These are phyloP conservation scores for Oreocharis arfaki DNA, from an alignment of 2,113 vertebrate genomes.

Conservation along the genomic window DNA sequence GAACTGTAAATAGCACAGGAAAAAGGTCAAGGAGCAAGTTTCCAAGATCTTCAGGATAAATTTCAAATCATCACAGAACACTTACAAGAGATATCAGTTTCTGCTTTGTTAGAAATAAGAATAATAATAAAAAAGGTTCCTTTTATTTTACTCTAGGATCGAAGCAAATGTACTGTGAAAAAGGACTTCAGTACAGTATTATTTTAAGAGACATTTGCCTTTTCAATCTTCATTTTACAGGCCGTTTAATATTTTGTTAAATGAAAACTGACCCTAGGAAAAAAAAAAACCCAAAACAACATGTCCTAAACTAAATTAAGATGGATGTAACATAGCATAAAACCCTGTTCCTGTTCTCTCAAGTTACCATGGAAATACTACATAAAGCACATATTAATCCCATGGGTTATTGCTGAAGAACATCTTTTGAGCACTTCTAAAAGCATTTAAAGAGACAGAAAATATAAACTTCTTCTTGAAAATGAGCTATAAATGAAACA, in stretches of 20 bases:
- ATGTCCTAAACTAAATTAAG: conserved; percentile 43
- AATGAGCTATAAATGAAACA: conserved; percentile 5
- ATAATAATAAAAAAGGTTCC: conserved; percentile 32
- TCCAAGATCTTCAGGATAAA: conserved; percentile 12
- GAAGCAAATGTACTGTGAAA: conserved; percentile 41
- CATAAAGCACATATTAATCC: not conserved
- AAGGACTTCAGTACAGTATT: not conserved
- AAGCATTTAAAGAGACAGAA: conserved; percentile 18
- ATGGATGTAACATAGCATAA: conserved; percentile 1
- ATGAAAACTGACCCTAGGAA: conserved; percentile 8
- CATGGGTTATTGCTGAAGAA: conserved; percentile 3
- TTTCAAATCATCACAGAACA: not conserved
- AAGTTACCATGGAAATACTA: conserved; percentile 52
- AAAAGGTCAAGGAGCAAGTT: not conserved
- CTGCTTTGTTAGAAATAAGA: conserved; percentile 13
- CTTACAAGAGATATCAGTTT: not conserved
- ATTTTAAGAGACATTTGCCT: not conserved
- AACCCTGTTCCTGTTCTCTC: conserved; percentile 6
- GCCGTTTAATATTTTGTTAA: conserved; percentile 18
- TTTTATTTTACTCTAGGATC: conserved; percentile 18
- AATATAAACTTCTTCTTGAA: not conserved
- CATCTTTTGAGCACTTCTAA: conserved; percentile 6
- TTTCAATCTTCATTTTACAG: conserved; percentile 59
- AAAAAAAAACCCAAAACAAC: not conserved
- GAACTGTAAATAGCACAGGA: not conserved